These are phyloP conservation scores for Pseudorectes ferrugineus DNA, from an alignment of 2,113 vertebrate species.

Conservation along the genomic window DNA sequence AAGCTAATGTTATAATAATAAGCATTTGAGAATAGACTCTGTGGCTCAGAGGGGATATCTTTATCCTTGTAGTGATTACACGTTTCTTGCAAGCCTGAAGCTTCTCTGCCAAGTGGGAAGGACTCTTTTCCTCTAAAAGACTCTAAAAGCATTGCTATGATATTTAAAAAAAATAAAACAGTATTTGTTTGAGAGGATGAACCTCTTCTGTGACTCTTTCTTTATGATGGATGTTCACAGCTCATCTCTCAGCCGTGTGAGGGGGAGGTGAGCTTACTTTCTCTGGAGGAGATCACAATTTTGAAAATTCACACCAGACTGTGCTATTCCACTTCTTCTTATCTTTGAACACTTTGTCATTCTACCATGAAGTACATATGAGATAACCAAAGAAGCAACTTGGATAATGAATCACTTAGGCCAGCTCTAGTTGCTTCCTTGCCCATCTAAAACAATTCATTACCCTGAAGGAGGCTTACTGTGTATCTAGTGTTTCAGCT, in stretches of 20 bases:
- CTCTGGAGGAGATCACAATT: neutral
- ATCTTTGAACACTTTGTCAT: neutral
- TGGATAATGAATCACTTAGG: neutral
- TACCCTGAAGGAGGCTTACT: neutral
- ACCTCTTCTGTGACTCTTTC: neutral
- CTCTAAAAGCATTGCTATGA: neutral
- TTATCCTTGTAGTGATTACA: neutral
- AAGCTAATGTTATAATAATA: neutral
- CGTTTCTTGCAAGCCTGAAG: neutral
- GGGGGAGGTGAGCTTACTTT: neutral
- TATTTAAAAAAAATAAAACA: neutral
- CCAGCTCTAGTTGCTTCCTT: neutral
- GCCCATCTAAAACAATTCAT: neutral
- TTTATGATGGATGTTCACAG: neutral
- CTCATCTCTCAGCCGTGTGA: neutral
- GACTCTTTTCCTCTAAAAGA: neutral
- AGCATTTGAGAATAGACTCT: neutral
- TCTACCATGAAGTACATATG: neutral
- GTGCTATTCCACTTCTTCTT: neutral
- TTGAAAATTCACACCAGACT: neutral
- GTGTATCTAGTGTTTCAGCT: neutral
- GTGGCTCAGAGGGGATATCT: neutral
- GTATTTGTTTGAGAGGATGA: neutral
- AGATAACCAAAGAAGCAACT: neutral
- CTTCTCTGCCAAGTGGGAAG: neutral